Percentiles rank a stretch among this genome's conserved stretches.
Conservation (phyloP, 1,140 invertebrate species). For the Dinothrombium tinctorium region DNA sequence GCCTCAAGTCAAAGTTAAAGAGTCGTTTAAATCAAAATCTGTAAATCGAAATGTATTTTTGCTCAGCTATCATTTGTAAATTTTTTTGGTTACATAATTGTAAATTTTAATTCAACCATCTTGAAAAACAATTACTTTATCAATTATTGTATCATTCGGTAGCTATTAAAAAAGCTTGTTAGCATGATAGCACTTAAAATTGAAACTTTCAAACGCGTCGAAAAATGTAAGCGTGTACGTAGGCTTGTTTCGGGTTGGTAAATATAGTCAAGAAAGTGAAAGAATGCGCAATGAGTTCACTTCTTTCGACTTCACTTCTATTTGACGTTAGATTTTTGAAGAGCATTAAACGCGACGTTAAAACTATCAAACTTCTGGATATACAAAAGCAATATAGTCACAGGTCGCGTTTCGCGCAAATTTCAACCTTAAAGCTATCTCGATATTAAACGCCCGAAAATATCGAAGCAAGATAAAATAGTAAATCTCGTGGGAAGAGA, state of each 20-base stretch:
- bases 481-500: too few species aligned
- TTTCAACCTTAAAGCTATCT: too few species aligned
- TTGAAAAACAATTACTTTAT: too few species aligned
- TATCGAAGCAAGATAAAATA: too few species aligned
- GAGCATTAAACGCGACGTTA: neutral
- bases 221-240: too few species aligned
- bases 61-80: neutral
- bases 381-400: too few species aligned
- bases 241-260: neutral
- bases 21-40: neutral
- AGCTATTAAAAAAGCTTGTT: neutral
- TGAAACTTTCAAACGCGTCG: neutral
- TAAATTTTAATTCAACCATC: neutral
- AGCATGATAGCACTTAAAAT: neutral
- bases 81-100: neutral
- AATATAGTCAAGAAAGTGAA: neutral
- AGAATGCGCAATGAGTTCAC: too few species aligned
- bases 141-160: neutral
- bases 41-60: neutral
- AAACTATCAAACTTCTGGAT: too few species aligned
- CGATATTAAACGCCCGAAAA: too few species aligned
- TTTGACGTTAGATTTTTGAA: neutral
- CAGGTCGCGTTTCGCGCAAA: too few species aligned
- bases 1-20: neutral
- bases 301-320: too few species aligned